Evolutionary conservation across 2,113 vertebrate genomes (phyloP).

Genomic region (Gobio gobio): DNA sequence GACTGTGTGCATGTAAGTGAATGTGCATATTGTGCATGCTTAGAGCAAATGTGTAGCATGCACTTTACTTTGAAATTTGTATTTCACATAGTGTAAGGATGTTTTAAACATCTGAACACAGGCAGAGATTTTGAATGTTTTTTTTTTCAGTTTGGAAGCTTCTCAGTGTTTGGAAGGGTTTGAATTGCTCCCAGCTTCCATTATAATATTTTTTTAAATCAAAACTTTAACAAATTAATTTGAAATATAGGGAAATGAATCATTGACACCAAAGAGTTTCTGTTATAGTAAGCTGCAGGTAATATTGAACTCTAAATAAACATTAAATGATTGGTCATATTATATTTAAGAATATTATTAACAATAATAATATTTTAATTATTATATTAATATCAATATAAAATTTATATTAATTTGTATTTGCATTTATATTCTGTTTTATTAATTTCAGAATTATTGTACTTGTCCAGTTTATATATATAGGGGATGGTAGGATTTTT

Average conservation of each 20-base stretch:
- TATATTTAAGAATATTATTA: background rate
- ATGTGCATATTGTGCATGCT: background rate
- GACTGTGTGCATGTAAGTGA: constrained; percentile 17
- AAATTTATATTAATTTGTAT: too few relatives aligned
- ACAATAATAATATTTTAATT: background rate
- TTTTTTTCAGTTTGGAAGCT: background rate
- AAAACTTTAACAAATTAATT: background rate
- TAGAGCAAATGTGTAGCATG: background rate
- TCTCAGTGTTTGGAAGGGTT: background rate
- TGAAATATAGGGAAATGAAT: background rate
- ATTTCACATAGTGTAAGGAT: background rate
- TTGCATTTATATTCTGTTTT: too few relatives aligned
- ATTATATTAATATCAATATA: background rate
- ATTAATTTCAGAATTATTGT: too few relatives aligned
- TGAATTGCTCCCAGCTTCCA: background rate
- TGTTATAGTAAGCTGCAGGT: too few relatives aligned
- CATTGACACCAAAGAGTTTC: background rate
- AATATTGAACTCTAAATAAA: background rate
- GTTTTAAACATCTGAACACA: background rate
- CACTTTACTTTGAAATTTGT: background rate
- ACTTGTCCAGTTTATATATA: too few relatives aligned
- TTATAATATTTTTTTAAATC: background rate
- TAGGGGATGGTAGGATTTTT: background rate
- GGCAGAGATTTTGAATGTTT: background rate
- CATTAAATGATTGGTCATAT: background rate